Evolutionary conservation across 2,113 vertebrate species (phyloP), one percentile per base, ranked within the genome.

Genomic region (Pomatostomus ruficeps): DNA sequence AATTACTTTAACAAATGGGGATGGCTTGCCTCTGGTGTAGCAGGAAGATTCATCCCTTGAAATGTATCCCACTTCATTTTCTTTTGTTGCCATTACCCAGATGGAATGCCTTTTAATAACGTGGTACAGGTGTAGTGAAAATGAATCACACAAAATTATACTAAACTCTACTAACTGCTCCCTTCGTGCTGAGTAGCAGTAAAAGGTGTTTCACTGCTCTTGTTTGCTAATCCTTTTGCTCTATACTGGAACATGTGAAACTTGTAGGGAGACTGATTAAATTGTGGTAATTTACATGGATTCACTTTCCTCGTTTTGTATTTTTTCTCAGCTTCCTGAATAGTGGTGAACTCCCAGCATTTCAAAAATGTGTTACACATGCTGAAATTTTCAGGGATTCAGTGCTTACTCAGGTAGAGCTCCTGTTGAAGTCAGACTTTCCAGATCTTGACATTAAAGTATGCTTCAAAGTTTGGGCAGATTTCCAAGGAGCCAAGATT

Each of bases 131-230:
- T 95, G 92, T 82, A 74, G 55, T 80, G 88, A 88, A 95, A 91
- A 87, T 91, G 84, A 95, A 94, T 87, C 91, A 67, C 59, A 38
- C 22, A 33, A 15, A 90, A 91, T 93, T 61, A 92, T 71, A 74
- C 78, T 96, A 59, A 95, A 77, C 51, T 91, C 67, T 63, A 59
- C 75, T 88, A 59, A 93, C 75, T 92, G 71, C 35, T 97, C 72
- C 75, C 81, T 91, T 82, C 67, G 11, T 58, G 59, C 74, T 67
- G 55, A 91, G 45, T 9, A 74, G 59, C 67, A 77, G 40, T 74
- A 51, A 91, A 82, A 96, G 81, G 71, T 85, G 63, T 91, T 96
- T 85, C 79, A 63, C 75, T 85, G 74, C 24, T 79, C 40, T 93
- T 86, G n/a, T 73, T 90, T 91, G 58, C 67, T 83, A 45, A 67